A percentile compares a stretch with the other conserved stretches of the same genome.
Evolutionary conservation across 2,113 vertebrate species (phyloP).

Genomic region (Oryctolagus cuniculus): mOryCun1.1 NC_091445.1:13458001-13458500

Average conservation of each 20-base stretch:
- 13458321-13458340: not conserved
- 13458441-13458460: not conserved
- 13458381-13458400: not conserved
- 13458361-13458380: conserved; percentile 14
- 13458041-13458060: not conserved
- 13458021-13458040: not conserved
- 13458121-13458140: not conserved
- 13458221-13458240: conserved; percentile 6
- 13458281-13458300: not conserved
- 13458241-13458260: not conserved
- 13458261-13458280: not conserved
- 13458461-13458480: conserved; percentile 17
- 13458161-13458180: not conserved
- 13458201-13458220: not conserved
- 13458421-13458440: not conserved
- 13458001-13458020: not conserved
- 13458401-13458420: not conserved
- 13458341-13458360: not conserved
- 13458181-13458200: conserved; percentile 14
- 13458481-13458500: not conserved
- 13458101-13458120: conserved; percentile 40
- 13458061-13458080: not conserved
- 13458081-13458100: not conserved
- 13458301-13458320: not conserved
- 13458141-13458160: conserved; percentile 9